Evolutionary conservation across 2,888 invertebrate species (phyloP).

Genomic region (Dermolepida albohirtum): DNA sequence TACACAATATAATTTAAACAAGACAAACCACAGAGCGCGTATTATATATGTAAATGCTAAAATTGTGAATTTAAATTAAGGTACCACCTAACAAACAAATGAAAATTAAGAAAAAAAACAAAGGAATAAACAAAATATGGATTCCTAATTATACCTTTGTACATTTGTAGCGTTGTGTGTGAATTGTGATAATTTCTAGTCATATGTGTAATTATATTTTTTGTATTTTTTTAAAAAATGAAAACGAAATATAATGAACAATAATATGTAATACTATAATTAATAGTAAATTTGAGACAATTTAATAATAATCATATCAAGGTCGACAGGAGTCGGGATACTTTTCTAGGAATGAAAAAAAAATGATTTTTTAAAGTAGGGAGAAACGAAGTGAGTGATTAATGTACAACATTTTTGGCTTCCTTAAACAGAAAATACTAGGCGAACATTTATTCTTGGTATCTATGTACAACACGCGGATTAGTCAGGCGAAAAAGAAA

Average conservation of each 20-base stretch:
- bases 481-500: no score
- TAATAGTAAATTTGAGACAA: constrained; percentile 2
- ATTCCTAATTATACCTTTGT: no score
- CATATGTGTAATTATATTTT: constrained; percentile 32
- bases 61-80: no score
- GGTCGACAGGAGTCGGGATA: neutral
- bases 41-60: no score
- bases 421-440: constrained; percentile 9
- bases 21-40: no score
- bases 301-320: constrained; percentile 8
- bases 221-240: constrained; percentile 21
- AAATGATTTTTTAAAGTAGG: neutral
- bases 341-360: neutral
- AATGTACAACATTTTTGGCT: constrained; percentile 23
- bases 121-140: no score
- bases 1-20: no score
- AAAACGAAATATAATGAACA: constrained; percentile 1
- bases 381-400: neutral
- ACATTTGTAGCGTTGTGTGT: constrained; percentile 37
- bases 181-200: constrained; percentile 44
- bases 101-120: no score
- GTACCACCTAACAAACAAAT: no score
- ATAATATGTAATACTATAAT: no score
- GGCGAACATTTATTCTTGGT: no score
- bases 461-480: no score